A percentile compares a stretch with the other conserved stretches of the same genome.
These are phyloP conservation scores for Pediacus dermestoides DNA, from an alignment of 2,888 invertebrate species.

Conservation along the genomic window DNA sequence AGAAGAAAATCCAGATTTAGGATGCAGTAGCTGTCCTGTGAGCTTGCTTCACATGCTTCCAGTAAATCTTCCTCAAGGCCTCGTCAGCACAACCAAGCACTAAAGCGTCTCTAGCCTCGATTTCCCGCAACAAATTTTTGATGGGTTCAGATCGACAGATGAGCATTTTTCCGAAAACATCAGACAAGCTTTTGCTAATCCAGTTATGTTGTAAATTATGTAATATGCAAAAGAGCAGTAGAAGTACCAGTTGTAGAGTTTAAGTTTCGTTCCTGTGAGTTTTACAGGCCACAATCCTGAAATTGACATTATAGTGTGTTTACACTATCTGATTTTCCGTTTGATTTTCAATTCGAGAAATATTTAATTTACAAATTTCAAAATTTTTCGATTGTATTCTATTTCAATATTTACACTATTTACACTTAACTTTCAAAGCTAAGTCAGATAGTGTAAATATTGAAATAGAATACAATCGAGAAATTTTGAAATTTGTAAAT, in stretches of 20 bases:
- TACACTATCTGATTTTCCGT: too few relatives aligned
- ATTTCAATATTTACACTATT: too few relatives aligned
- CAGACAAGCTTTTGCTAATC: slow-evolving; percentile 8
- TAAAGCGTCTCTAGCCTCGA: slow-evolving; percentile 3
- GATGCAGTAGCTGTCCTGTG: too few relatives aligned
- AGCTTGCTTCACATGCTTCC: background rate
- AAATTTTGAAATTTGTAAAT: too few relatives aligned
- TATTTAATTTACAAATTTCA: too few relatives aligned
- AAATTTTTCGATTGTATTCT: too few relatives aligned
- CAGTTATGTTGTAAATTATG: slow-evolving; percentile 8
- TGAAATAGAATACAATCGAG: too few relatives aligned
- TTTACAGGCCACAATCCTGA: slow-evolving; percentile 13
- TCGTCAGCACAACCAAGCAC: background rate
- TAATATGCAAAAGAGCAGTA: slow-evolving; percentile 11
- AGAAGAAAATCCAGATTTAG: slow-evolving; percentile 89
- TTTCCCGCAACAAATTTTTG: slow-evolving; percentile 8
- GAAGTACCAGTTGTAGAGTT: slow-evolving; percentile 12
- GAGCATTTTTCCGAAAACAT: slow-evolving; percentile 9
- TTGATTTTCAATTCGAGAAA: too few relatives aligned
- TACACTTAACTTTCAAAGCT: too few relatives aligned
- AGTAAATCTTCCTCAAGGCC: background rate
- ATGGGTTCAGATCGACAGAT: slow-evolving; percentile 10
- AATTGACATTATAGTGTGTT: too few relatives aligned
- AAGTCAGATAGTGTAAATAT: too few relatives aligned
- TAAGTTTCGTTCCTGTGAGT: slow-evolving; percentile 8